A percentile compares a stretch with the other conserved stretches of the same genome.
Evolutionary conservation across 2,888 invertebrate genomes (phyloP).

Genomic region (Sarcophaga carnaria): DNA sequence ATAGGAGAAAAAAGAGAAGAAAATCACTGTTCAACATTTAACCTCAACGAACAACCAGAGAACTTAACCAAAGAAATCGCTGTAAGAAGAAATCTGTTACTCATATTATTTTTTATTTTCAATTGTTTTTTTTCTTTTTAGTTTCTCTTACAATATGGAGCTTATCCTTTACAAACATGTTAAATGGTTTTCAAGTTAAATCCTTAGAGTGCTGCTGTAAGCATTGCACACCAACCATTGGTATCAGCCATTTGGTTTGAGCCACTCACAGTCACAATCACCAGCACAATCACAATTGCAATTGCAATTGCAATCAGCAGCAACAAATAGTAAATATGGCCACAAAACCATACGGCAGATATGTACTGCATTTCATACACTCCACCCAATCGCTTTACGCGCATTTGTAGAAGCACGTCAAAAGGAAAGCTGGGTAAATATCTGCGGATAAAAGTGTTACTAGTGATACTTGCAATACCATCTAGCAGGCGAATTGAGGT

Average conservation of each 20-base stretch:
- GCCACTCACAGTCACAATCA: not conserved
- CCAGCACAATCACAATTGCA: not conserved
- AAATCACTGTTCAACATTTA: constrained; percentile 35
- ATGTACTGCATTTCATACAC: constrained; percentile 34
- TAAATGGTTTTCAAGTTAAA: constrained; percentile 62
- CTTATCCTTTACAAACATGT: constrained; percentile 56
- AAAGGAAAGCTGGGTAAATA: constrained; percentile 15
- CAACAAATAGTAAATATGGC: constrained; percentile 30
- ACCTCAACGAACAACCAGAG: constrained; percentile 34
- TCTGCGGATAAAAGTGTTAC: constrained; percentile 16
- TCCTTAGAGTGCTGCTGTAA: constrained; percentile 58
- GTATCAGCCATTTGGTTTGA: constrained; percentile 22
- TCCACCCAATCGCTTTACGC: constrained; percentile 22
- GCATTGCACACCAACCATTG: constrained; percentile 19
- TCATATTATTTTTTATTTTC: not conserved
- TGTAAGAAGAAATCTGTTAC: constrained; percentile 44
- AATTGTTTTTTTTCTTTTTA: not conserved
- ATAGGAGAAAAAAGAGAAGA: not conserved
- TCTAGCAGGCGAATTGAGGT: too few species aligned
- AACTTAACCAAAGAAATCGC: constrained; percentile 51
- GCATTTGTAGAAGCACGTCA: constrained; percentile 21
- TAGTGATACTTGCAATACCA: not conserved
- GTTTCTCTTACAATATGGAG: constrained; percentile 47
- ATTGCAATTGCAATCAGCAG: constrained; percentile 9
- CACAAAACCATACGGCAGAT: constrained; percentile 51